A percentile compares a stretch with the other conserved stretches of the same genome.
Conservation (phyloP, 2,888 invertebrate genomes). For the Euzetes globulus region DNA sequence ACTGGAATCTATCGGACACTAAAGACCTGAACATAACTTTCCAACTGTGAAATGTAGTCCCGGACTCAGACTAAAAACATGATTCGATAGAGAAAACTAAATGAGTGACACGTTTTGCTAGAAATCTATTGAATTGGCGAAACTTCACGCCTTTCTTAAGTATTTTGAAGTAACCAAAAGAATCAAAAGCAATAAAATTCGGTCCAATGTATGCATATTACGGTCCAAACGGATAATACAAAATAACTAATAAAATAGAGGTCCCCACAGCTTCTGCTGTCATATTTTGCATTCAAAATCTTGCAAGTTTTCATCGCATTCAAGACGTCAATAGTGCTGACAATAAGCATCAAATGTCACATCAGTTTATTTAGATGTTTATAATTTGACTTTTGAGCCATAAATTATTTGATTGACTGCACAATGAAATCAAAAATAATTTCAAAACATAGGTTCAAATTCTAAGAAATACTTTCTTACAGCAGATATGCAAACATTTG, state of each 20-base stretch:
- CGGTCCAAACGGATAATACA: not conserved
- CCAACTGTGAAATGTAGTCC: slow-evolving; percentile 2
- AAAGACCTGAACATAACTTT: not conserved
- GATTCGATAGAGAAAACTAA: not conserved
- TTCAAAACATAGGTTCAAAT: not conserved
- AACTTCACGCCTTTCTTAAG: slow-evolving; percentile 28
- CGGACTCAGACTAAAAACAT: not conserved
- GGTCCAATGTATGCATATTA: slow-evolving; percentile 4
- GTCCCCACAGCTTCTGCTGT: not conserved
- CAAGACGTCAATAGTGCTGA: not conserved
- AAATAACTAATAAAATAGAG: slow-evolving; percentile 23
- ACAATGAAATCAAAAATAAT: not conserved
- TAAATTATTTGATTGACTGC: not conserved
- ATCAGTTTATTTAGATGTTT: not conserved
- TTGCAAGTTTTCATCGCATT: not conserved
- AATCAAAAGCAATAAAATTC: slow-evolving; percentile 18
- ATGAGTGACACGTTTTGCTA: slow-evolving; percentile 26
- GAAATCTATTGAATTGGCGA: slow-evolving; percentile 11
- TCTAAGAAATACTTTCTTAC: not conserved
- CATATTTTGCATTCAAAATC: slow-evolving; percentile 14
- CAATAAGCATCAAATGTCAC: not conserved
- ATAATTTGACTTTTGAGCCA: not conserved
- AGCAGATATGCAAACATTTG: not conserved
- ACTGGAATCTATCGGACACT: slow-evolving; percentile 6
- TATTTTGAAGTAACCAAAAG: not conserved